Base-by-base conservation (phyloP, 1,140 invertebrate genomes). In the Propsilocerus akamusi region DNA sequence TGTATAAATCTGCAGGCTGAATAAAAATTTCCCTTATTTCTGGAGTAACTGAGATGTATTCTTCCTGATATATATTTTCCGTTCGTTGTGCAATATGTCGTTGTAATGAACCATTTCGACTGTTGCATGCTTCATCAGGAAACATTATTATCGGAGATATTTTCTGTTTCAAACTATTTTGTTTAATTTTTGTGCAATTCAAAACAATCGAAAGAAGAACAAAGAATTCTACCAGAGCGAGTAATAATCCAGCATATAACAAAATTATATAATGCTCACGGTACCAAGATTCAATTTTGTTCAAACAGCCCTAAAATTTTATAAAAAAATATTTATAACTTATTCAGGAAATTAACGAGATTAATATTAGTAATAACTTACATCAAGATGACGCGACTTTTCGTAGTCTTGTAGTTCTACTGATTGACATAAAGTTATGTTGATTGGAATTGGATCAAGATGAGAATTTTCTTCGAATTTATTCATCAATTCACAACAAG, bases 401-500 rank as follows among this genome's bases (percentile, higher is more conserved):
- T 74, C 74, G 55, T 75, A 72, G 34, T 75, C 65, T 28, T 72
- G 67, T 2, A 72, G 68, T 54, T 77, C 71, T 20, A 79, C 57
- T 41, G 79, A 71, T 65, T 89, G 83, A 55, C 86, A 89, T 37
- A 77, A 59, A 0, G 74, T 73, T 26, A 73, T 64, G 67, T 89
- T 84, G 2, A 74, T 58, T 0, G 86, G 84, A 53, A 75, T 68
- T 1, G 86, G 86, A 68, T 86, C 83, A 28, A 88, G 70, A 64
- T 83, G 84, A 0, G 80, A 73, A 11, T 73, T 62, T 4, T 60
- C 59, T 14, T 75, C 67, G 2, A 68, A 62, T 0, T 65, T 56
- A 59, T 87, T 86, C 23, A 76, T 70, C 24, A 82, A 64, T n/a
- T 69, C 64, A 62, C 86, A 90, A 60, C 86, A 90, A 28, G 78